Percentiles rank a stretch among this genome's conserved stretches.
phyloP scores from a whole-genome alignment of 2,888 invertebrate species.

The Aplocera efformata region DNA sequence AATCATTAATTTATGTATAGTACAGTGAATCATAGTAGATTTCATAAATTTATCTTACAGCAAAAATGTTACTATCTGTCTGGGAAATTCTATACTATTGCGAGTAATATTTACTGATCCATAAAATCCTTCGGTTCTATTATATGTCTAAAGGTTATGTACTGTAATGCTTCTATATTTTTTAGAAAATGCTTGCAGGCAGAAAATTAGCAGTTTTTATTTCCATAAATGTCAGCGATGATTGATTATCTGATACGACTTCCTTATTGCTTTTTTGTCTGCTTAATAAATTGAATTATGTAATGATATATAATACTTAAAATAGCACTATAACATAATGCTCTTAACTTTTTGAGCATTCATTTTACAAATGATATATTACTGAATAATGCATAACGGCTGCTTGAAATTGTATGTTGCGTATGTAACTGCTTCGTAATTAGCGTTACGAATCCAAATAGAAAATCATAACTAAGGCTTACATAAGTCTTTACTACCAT shows the following conservation, averaged over 20 bases:
- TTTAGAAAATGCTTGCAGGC: conserved; percentile 10
- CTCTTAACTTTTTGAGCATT: conserved; percentile 9
- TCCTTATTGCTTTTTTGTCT: conserved; percentile 30
- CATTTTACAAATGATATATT: conserved; percentile 6
- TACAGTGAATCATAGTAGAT: too few relatives aligned
- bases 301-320: conserved; percentile 16
- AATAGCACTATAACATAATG: conserved; percentile 16
- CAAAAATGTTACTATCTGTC: too few relatives aligned
- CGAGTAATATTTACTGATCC: background rate
- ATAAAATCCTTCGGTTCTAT: conserved; percentile 3
- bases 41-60: too few relatives aligned
- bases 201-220: conserved; percentile 25
- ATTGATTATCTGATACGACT: conserved; percentile 26
- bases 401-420: too few relatives aligned
- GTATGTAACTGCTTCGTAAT: background rate
- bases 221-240: conserved; percentile 21
- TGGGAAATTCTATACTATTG: too few relatives aligned
- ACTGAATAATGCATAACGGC: background rate
- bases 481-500: too few relatives aligned
- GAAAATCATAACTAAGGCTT: too few relatives aligned
- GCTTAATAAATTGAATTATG: conserved; percentile 24
- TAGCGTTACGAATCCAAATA: too few relatives aligned
- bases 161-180: conserved; percentile 1
- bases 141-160: conserved; percentile 9
- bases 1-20: too few relatives aligned